These are phyloP conservation scores for Planococcus citri DNA, from an alignment of 1,140 invertebrate species.

Conservation along the genomic window DNA sequence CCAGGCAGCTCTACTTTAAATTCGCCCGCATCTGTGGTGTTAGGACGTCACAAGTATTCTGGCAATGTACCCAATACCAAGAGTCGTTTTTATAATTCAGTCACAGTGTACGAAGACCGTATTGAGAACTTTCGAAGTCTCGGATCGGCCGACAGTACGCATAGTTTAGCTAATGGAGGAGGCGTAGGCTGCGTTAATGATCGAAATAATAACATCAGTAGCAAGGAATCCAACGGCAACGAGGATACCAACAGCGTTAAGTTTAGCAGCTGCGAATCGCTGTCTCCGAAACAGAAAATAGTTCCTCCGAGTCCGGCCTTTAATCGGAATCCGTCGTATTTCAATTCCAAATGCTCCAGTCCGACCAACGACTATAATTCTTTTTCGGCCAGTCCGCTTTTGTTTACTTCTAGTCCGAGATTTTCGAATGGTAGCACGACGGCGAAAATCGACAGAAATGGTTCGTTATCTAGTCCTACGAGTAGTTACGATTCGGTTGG, in stretches of 20 bases:
- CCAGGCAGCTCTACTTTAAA: conserved; percentile 61
- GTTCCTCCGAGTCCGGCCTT: conserved; percentile 26
- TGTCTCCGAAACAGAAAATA: conserved; percentile 6
- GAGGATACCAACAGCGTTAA: neutral
- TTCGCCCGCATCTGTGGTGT: conserved; percentile 62
- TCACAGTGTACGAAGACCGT: neutral
- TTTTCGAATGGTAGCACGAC: neutral
- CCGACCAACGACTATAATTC: conserved; percentile 25
- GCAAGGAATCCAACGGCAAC: neutral
- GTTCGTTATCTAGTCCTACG: conserved; percentile 10
- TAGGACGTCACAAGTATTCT: conserved; percentile 35
- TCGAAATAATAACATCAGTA: neutral
- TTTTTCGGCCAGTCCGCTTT: neutral
- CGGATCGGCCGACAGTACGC: neutral
- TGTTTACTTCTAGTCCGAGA: conserved; percentile 13
- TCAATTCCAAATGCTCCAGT: conserved; percentile 15
- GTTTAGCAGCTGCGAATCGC: conserved; percentile 8
- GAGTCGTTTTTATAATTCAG: conserved; percentile 5
- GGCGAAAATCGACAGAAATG: neutral
- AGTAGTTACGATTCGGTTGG: conserved; percentile 10
- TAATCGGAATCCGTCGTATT: conserved; percentile 25
- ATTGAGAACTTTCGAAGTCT: neutral
- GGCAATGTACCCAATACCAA: neutral
- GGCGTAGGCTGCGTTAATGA: neutral
- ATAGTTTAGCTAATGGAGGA: neutral